These are phyloP conservation scores for Chlamydotis undulata DNA, from an alignment of 2,113 vertebrate genomes.

Conservation along the genomic window DNA sequence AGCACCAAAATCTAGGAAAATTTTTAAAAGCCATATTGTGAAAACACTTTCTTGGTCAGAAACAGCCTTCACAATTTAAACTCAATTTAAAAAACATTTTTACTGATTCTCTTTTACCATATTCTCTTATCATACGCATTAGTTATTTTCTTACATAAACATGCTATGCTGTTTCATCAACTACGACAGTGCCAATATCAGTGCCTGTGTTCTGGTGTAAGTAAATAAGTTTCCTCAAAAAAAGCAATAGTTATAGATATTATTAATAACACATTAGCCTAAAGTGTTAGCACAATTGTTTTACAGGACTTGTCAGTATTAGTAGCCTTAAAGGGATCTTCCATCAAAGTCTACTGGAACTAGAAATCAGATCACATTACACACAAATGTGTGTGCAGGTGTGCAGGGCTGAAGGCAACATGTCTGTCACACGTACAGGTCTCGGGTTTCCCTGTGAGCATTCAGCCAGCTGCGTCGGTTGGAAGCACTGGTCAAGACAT, in stretches of 20 bases:
- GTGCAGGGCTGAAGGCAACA: background rate
- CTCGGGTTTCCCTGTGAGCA: background rate
- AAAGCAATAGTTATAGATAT: background rate
- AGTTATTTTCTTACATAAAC: background rate
- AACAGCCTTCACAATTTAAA: background rate
- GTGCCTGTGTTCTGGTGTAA: background rate
- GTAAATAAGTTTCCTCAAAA: background rate
- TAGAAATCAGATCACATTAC: background rate
- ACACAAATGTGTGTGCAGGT: background rate
- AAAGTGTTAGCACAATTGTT: background rate
- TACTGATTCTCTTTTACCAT: background rate
- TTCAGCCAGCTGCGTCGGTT: background rate
- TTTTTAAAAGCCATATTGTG: accelerated
- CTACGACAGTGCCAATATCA: background rate
- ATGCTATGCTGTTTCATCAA: background rate
- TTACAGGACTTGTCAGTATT: background rate
- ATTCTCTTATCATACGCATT: accelerated
- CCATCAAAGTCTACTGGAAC: background rate
- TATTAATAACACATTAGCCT: background rate
- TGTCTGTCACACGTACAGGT: too few species aligned
- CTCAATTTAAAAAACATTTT: background rate
- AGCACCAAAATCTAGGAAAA: background rate
- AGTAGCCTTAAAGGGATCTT: background rate
- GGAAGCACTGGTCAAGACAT: background rate
- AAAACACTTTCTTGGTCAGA: background rate